phyloP scores from a whole-genome alignment of 2,113 vertebrate genomes.

The Orientallactaga bullata region DNA sequence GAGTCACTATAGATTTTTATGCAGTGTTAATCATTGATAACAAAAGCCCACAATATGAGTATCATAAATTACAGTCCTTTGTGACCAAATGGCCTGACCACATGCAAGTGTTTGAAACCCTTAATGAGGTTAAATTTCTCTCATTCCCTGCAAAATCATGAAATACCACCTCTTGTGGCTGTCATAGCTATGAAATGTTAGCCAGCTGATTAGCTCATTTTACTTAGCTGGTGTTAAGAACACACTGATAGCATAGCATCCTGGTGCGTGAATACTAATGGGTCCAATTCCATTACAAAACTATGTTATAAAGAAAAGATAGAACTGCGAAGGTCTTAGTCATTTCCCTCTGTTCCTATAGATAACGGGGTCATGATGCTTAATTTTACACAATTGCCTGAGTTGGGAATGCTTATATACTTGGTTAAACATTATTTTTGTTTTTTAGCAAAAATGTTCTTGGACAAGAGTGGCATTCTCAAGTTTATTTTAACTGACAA shows the following conservation, averaged over 20 bases:
- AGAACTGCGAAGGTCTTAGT: background rate
- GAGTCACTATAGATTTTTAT: background rate
- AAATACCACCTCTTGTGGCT: constrained; percentile 42
- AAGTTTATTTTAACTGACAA: background rate
- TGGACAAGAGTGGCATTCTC: background rate
- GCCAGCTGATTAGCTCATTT: constrained; percentile 29
- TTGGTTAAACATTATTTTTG: background rate
- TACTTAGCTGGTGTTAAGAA: background rate
- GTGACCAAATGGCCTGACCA: background rate
- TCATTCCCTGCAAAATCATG: constrained; percentile 45
- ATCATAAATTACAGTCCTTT: background rate
- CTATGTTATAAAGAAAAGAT: background rate
- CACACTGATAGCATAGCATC: background rate
- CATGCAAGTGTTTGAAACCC: background rate
- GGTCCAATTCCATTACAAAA: constrained; percentile 29
- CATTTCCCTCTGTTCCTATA: background rate
- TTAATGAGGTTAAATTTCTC: constrained; percentile 42
- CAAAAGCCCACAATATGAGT: background rate
- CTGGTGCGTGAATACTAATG: background rate
- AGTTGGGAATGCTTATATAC: background rate
- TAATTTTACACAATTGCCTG: background rate
- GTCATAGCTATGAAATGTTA: constrained; percentile 53
- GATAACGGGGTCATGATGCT: background rate
- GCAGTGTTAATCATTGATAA: background rate
- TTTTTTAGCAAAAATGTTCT: background rate